phyloP scores from a whole-genome alignment of 2,113 vertebrate genomes.

The Sinocyclocheilus maitianheensis region DNA sequence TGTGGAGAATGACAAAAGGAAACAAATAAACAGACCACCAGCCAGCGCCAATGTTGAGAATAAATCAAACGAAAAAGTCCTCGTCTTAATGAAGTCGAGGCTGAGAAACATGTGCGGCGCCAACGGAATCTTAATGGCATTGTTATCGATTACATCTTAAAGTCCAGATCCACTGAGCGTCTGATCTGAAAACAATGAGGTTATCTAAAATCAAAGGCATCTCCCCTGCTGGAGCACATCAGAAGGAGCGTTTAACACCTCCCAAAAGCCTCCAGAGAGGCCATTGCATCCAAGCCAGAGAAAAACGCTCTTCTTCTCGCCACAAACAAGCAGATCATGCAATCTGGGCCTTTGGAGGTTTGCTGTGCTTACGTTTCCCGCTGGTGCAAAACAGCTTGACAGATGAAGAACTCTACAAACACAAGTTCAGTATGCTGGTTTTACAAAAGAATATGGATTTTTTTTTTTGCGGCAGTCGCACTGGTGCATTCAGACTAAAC shows the following conservation, averaged over 20 bases:
- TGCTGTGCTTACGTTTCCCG: background rate
- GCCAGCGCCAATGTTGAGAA: background rate
- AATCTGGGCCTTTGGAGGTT: constrained; percentile 9
- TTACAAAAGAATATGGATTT: background rate
- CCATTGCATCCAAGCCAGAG: background rate
- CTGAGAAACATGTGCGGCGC: background rate
- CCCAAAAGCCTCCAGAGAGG: constrained; percentile 8
- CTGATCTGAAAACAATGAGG: constrained; percentile 49
- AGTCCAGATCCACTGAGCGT: constrained; percentile 22
- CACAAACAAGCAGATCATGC: constrained; percentile 17
- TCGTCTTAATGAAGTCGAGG: constrained; percentile 40
- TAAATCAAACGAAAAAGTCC: constrained; percentile 37
- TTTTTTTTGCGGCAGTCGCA: background rate
- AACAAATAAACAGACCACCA: background rate
- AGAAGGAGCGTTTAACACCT: constrained; percentile 44
- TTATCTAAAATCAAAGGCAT: constrained; percentile 48
- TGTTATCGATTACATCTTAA: constrained; percentile 51
- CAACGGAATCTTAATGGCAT: constrained; percentile 44
- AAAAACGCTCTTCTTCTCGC: background rate
- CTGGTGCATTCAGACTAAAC: background rate
- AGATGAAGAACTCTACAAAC: background rate
- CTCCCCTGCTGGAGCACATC: constrained; percentile 24
- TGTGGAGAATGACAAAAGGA: background rate
- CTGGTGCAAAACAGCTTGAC: background rate
- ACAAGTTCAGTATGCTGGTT: background rate